Conservation (phyloP, 2,113 vertebrate genomes). For the Podiceps cristatus region DNA sequence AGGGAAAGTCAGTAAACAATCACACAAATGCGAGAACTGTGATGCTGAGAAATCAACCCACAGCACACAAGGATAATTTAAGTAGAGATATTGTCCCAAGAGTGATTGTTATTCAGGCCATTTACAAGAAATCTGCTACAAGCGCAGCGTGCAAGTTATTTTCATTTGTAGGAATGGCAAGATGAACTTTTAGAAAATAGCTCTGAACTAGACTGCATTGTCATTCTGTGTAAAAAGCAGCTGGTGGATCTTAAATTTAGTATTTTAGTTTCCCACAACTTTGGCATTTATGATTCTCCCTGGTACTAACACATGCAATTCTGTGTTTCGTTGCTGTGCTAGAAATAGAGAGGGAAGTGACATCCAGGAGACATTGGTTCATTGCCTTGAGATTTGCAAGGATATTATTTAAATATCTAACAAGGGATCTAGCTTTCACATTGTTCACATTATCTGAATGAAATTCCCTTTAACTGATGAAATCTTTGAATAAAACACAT, state of each 20-base stretch:
- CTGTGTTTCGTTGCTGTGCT: background rate
- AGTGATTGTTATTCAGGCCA: constrained; percentile 13
- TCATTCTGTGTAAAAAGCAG: background rate
- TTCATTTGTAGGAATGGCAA: background rate
- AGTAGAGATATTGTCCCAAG: background rate
- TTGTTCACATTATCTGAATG: background rate
- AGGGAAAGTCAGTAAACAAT: background rate
- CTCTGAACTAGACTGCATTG: background rate
- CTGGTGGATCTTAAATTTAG: background rate
- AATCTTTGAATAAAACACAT: background rate
- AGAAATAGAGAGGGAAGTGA: background rate
- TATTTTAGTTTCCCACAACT: background rate
- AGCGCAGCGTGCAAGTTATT: background rate
- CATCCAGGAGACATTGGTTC: background rate
- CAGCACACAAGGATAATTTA: background rate
- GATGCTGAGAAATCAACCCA: background rate
- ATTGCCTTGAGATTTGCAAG: background rate
- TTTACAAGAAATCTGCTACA: background rate
- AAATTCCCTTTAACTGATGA: background rate
- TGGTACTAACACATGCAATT: background rate
- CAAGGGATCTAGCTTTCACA: background rate
- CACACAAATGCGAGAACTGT: background rate
- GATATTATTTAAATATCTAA: background rate
- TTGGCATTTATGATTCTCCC: background rate
- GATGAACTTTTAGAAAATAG: background rate